Evolutionary conservation across 2,888 invertebrate species (phyloP), one percentile per base, ranked within the genome.

Genomic region (Drosophila putrida): DNA sequence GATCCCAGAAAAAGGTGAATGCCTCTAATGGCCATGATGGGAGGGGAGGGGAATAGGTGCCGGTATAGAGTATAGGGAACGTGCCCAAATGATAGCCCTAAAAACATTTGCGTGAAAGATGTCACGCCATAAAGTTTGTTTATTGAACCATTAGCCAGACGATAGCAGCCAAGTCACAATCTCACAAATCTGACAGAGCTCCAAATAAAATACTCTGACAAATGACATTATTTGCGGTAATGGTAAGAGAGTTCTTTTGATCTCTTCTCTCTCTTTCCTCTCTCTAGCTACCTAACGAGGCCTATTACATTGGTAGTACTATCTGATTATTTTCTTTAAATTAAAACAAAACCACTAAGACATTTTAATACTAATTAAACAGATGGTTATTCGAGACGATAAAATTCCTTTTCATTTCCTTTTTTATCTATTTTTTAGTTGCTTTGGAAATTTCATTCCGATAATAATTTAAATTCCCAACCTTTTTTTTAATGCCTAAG

Each of bases 91-190:
- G 58, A 53, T 68, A 58, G 62, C 9, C 28, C 57, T 33, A 76
- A 77, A 53, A 66, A 51, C 82, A 82, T 79, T 79, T 82, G 83
- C 77, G 89, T 83, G 88, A 89, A 83, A 83, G 85, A 83, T 83
- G 88, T 87, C 89, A 89, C 84, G 74, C 83, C 89, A 89, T 83
- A 83, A 83, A 87, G 60, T 63, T 73, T 72, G 82, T 83, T 83
- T 83, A 83, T 83, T 83, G 83, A 81, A 87, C 88, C 88, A 87
- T 89, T 87, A 75, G 75, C 49, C 31, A 31, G 58, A 54, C 78
- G 82, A 78, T 82, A 78, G 82, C n/a, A n/a, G 54, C 49, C 33
- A 43, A 38, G 27, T 25, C 35, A 43, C 61, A 75, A 78, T 62
- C 75, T 53, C 61, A 47, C 60, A 31, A 50, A 58, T 59, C 44